These are phyloP conservation scores for Actinia tenebrosa DNA, from an alignment of 64 coral and sea anemone genomes.

Conservation along the genomic window DNA sequence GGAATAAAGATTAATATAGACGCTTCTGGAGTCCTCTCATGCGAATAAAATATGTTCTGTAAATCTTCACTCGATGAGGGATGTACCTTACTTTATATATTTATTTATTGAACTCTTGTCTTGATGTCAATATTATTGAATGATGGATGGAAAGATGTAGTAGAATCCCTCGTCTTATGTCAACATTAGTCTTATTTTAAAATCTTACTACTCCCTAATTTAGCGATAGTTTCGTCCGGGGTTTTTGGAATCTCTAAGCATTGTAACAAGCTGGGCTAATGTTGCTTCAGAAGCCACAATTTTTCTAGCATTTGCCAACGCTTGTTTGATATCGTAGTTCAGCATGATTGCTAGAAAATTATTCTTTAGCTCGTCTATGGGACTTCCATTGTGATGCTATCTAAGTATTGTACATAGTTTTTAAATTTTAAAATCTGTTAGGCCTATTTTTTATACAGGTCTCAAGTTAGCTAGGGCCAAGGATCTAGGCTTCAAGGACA, in stretches of 20 bases:
- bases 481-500: too few relatives aligned
- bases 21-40: background rate
- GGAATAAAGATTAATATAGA: background rate
- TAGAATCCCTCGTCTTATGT: background rate
- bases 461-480: too few relatives aligned
- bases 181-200: background rate
- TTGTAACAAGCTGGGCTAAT: background rate
- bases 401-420: too few relatives aligned
- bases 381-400: background rate
- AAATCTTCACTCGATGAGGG: background rate
- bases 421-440: too few relatives aligned
- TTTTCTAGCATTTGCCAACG: background rate
- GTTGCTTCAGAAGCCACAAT: background rate
- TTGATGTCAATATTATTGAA: constrained; percentile 3
- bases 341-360: too few relatives aligned
- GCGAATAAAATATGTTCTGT: background rate
- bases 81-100: background rate
- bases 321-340: background rate
- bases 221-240: background rate
- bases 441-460: too few relatives aligned
- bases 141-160: background rate
- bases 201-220: background rate
- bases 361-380: background rate
- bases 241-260: background rate
- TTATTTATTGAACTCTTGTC: background rate